Conservation (phyloP, 2,888 invertebrate species). For the Tetragonisca angustula region DNA sequence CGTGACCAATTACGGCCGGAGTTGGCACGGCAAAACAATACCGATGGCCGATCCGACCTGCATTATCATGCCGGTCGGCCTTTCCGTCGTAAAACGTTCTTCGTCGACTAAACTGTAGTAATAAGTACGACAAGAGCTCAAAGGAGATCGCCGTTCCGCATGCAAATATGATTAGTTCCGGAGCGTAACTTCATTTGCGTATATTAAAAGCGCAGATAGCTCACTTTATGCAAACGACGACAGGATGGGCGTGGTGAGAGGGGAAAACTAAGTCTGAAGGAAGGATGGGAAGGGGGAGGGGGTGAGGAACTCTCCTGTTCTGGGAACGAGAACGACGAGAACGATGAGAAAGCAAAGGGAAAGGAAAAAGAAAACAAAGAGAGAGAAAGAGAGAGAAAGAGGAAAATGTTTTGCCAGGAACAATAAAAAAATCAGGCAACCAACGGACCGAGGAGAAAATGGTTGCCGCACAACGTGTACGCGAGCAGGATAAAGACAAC, state of each 20-base stretch:
- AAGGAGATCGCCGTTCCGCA: constrained; percentile 80
- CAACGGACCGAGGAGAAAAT: constrained; percentile 25
- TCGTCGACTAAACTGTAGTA: constrained; percentile 72
- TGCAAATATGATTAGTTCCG: constrained; percentile 83
- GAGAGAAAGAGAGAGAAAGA: constrained; percentile 17
- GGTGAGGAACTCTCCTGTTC: background rate
- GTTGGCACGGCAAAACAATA: background rate
- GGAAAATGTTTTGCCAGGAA: constrained; percentile 59
- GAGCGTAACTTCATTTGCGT: constrained; percentile 82
- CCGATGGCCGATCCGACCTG: constrained; percentile 20
- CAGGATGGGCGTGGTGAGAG: constrained; percentile 55
- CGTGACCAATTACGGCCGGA: background rate
- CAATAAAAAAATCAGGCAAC: constrained; percentile 47
- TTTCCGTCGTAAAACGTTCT: constrained; percentile 64
- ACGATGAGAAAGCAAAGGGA: background rate
- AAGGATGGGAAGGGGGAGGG: background rate
- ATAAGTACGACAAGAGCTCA: constrained; percentile 78
- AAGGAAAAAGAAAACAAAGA: background rate
- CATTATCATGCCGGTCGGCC: constrained; percentile 43
- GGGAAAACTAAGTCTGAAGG: background rate
- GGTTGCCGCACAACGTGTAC: constrained; percentile 6
- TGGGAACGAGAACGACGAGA: too few relatives aligned
- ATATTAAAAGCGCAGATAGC: constrained; percentile 80
- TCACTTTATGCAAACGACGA: constrained; percentile 78
- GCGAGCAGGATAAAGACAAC: constrained; percentile 28